Evolutionary conservation across 1,140 invertebrate species (phyloP), one percentile per base, ranked within the genome.

Genomic region (Augochlora pura): DNA sequence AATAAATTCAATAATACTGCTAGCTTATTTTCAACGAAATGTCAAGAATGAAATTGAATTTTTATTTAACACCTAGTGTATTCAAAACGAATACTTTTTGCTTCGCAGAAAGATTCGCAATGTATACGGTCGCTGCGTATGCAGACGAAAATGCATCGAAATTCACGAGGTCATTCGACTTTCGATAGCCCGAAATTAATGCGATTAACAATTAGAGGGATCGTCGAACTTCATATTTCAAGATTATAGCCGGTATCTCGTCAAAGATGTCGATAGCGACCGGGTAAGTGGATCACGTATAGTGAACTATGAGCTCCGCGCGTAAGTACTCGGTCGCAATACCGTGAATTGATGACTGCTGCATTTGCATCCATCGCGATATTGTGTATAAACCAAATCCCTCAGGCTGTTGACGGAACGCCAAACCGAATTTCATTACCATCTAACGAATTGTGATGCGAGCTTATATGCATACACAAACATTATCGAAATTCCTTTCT

Each of bases 301-400:
- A 84, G 83, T 85, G 79, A 85, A 71, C 70, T 85, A 85, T 67
- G 70, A 81, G 62, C 79, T 85, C 59, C 71, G 64, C 42, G 64
- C 76, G 67, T 67, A 69, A 85, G 79, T 85, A 86, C 70, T 78
- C 81, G 42, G 69, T 85, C 83, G 83, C 85, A 85, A 84, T 84
- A 74, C 63, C 63, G 42, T 71, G 54, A 77, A 86, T 82, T 79
- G 75, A 79, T 85, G 83, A 79, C 62, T 85, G 66, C 25, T 73
- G 75, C 81, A 73, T 85, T 82, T 78, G 66, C 52, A 74, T 73
- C 77, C 79, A 74, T 82, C 70, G 49, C n/a, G 62, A 74, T 85
- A 62, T 57, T 59, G 74, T 14, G 32, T 66, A 60, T 27, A 78
- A 72, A 60, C 54, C 73, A 62, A 78, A 85, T 85, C 74, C 76